Conservation (phyloP, 2,797 vertebrate species). For the Ceyx erithaca region DNA sequence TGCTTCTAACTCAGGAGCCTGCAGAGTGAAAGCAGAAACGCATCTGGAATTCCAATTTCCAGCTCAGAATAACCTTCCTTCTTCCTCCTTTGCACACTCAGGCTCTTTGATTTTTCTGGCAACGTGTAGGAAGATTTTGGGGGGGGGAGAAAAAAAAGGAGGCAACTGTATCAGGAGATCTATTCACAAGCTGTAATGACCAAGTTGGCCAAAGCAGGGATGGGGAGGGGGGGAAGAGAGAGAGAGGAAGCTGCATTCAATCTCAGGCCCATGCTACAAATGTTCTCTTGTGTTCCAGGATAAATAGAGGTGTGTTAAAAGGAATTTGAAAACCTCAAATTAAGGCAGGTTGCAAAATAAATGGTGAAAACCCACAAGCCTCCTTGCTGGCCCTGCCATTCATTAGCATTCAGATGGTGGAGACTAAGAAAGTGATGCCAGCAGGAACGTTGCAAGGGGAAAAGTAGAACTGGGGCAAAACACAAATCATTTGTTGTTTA, state of each 20-base stretch:
- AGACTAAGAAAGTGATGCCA: constrained; percentile 33
- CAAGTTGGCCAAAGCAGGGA: constrained; percentile 42
- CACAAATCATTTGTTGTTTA: constrained; percentile 60
- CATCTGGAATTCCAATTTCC: constrained; percentile 70
- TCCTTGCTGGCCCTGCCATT: constrained; percentile 46
- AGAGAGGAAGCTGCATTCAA: constrained; percentile 62
- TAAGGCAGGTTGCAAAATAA: constrained; percentile 72
- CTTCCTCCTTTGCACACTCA: constrained; percentile 43
- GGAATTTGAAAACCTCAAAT: constrained; percentile 65
- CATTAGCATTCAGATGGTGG: constrained; percentile 52
- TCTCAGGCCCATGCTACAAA: constrained; percentile 55
- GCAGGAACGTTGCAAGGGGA: constrained; percentile 25
- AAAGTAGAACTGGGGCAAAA: constrained; percentile 42
- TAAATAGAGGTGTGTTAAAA: constrained; percentile 70
- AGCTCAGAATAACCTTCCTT: constrained; percentile 16
- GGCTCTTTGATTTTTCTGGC: constrained; percentile 42
- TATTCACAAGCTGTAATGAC: constrained; percentile 60
- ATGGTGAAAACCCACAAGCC: constrained; percentile 57
- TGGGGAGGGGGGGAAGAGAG: background rate
- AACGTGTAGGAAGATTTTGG: background rate
- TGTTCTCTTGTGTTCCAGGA: constrained; percentile 67
- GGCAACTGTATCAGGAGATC: constrained; percentile 64
- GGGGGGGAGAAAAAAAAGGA: background rate
- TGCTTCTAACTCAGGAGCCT: background rate
- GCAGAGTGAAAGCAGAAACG: background rate